A percentile compares a stretch with the other conserved stretches of the same genome.
Evolutionary conservation across 2,797 vertebrate species (phyloP).

Genomic region (Scolopax bukidnonensis): DNA sequence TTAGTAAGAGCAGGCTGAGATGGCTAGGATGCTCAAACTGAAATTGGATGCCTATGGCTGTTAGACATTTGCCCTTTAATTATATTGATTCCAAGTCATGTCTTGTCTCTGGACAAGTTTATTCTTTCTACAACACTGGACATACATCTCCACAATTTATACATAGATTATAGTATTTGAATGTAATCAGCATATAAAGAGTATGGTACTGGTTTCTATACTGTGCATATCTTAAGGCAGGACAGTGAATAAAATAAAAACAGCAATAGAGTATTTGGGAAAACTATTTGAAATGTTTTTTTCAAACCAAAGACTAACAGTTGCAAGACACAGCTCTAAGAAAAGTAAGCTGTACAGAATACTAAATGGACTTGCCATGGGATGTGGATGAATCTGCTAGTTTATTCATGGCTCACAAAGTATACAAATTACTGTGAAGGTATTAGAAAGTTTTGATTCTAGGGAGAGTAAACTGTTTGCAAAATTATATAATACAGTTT

Average conservation of each 20-base stretch:
- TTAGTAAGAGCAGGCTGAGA: neutral
- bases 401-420: neutral
- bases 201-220: neutral
- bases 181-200: accelerated
- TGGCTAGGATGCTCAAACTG: neutral
- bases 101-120: neutral
- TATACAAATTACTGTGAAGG: neutral
- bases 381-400: neutral
- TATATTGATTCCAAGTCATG: neutral
- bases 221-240: neutral
- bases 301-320: neutral
- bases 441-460: neutral
- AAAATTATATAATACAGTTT: neutral
- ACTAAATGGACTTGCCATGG: neutral
- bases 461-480: neutral
- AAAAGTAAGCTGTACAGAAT: neutral
- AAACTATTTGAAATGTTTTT: neutral
- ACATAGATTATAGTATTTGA: neutral
- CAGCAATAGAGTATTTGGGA: neutral
- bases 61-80: neutral
- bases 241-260: neutral
- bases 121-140: neutral
- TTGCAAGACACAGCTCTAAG: neutral
- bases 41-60: neutral
- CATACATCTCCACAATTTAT: neutral